Evolutionary conservation across 37 sponge, comb jelly and placozoan genomes (phyloP), one percentile per base, ranked within the genome.

Genomic region (Haliclona indistincta): DNA sequence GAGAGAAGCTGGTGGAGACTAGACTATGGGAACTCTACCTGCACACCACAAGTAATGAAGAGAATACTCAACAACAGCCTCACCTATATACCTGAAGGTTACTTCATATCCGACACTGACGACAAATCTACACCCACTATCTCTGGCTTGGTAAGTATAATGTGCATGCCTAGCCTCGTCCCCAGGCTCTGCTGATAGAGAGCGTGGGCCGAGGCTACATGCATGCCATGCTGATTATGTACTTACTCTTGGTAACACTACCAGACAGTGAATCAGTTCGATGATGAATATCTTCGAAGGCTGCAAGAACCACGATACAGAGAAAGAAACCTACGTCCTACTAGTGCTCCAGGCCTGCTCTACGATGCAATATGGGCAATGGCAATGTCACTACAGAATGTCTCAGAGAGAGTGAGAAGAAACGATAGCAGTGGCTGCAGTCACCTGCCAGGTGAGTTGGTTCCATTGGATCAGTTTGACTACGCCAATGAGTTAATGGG

Each of bases 331-430:
- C 28, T 19, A 33, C 28, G 5, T 17, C 41, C 20, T 34, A 26
- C 28, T 22, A 33, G 20, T 33, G 34, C 34, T 34, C 26, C 34
- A 13, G 70, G 70, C 22, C 22, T 42, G 39, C 30, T 30, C 6
- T 70, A 44, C 43, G 70, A 70, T 43, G 70, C 41, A 17, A 70
- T 70, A 30, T 70, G 70, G 70, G 49, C 43, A 17, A 11, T 70
- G 17, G 70, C 70, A 28, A 28, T 42, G 10, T 45, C 49, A 41
- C 40, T 70, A n/a, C 49, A 70, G 25, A 70, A 8, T 10, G 40
- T 25, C 20, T 20, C 52, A n/a, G 20, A 70, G 43, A 70, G 26
- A 20, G 52, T 38, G 10, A 23, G 22, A 40, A n/a, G 3, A 10
- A 28, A 22, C 29, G 43, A 43, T 43, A 51, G 43, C n/a, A 37